Conservation (phyloP, 1,140 invertebrate genomes). For the Trichonephila clavipes region DNA sequence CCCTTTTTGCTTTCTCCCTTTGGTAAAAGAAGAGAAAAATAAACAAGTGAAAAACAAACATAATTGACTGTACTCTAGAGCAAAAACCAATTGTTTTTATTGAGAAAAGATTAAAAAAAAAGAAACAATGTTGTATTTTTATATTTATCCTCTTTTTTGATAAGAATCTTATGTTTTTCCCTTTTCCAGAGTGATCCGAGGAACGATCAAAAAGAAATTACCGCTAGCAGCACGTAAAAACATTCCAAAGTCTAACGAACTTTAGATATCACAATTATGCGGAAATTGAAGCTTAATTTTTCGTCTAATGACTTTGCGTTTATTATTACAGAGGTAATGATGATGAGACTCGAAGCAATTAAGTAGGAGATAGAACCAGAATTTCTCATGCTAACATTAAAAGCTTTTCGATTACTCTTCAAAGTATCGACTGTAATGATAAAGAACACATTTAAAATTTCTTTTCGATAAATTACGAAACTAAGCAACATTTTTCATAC, state of each 20-base stretch:
- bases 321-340: constrained; percentile 65
- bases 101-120: constrained; percentile 22
- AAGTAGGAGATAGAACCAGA: background rate
- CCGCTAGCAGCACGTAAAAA: constrained; percentile 47
- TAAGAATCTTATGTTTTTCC: constrained; percentile 33
- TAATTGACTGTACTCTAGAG: constrained; percentile 46
- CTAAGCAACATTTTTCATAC: background rate
- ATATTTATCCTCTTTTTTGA: constrained; percentile 42
- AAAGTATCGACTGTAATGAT: background rate
- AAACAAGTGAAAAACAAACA: background rate
- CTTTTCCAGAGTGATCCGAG: background rate
- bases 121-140: constrained; percentile 22
- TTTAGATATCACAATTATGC: constrained; percentile 70
- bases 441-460: constrained; percentile 46
- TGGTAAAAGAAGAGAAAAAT: background rate
- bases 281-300: constrained; percentile 67
- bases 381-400: constrained; percentile 52
- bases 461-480: constrained; percentile 1
- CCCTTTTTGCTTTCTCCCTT: background rate
- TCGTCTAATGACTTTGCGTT: constrained; percentile 61
- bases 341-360: constrained; percentile 56
- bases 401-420: constrained; percentile 34
- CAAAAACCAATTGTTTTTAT: constrained; percentile 66
- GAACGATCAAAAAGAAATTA: constrained; percentile 63
- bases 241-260: constrained; percentile 47